Percentiles rank a stretch among this genome's conserved stretches.
phyloP scores from a whole-genome alignment of 2,797 vertebrate species.

The Phataginus tricuspis region DNA sequence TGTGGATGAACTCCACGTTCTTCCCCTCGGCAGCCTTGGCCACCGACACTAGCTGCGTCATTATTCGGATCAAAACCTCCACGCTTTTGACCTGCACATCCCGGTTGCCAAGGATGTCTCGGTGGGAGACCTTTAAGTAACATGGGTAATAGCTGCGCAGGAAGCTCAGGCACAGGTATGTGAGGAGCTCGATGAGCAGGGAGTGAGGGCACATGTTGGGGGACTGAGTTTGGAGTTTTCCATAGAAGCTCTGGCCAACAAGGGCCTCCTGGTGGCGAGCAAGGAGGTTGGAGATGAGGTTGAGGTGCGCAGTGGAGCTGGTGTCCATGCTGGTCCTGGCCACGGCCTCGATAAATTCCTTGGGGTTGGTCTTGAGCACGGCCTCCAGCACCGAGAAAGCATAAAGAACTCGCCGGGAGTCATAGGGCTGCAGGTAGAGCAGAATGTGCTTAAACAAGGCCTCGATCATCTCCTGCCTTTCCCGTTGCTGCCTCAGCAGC shows the following conservation, averaged over 20 bases:
- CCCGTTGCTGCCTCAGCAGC: slow-evolving; percentile 90
- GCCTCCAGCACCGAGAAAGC: slow-evolving; percentile 94
- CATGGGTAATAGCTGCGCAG: slow-evolving; percentile 96
- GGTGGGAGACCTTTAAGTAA: slow-evolving; percentile 89
- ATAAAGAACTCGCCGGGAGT: slow-evolving; percentile 92
- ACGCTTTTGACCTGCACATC: slow-evolving; percentile 98
- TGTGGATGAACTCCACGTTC: slow-evolving; percentile 86
- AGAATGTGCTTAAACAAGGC: slow-evolving; percentile 95
- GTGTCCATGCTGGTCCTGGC: slow-evolving; percentile 93
- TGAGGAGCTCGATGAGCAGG: slow-evolving; percentile 93
- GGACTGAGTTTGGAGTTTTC: slow-evolving; percentile 89
- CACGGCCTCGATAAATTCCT: slow-evolving; percentile 93
- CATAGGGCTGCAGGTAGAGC: slow-evolving; percentile 92
- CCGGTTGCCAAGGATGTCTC: slow-evolving; percentile 93
- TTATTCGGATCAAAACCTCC: slow-evolving; percentile 93
- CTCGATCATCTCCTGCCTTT: slow-evolving; percentile 91
- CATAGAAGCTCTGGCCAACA: slow-evolving; percentile 93
- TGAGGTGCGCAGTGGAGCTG: slow-evolving; percentile 94
- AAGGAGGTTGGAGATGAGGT: slow-evolving; percentile 95
- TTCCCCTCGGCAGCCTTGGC: slow-evolving; percentile 84
- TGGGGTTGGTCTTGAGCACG: slow-evolving; percentile 93
- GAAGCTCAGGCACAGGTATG: slow-evolving; percentile 94
- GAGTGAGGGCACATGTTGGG: slow-evolving; percentile 88
- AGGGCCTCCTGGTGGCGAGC: slow-evolving; percentile 95
- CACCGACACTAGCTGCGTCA: slow-evolving; percentile 88